These are phyloP conservation scores for Axis porcinus DNA, from an alignment of 2,113 vertebrate species.

Conservation along the genomic window DNA sequence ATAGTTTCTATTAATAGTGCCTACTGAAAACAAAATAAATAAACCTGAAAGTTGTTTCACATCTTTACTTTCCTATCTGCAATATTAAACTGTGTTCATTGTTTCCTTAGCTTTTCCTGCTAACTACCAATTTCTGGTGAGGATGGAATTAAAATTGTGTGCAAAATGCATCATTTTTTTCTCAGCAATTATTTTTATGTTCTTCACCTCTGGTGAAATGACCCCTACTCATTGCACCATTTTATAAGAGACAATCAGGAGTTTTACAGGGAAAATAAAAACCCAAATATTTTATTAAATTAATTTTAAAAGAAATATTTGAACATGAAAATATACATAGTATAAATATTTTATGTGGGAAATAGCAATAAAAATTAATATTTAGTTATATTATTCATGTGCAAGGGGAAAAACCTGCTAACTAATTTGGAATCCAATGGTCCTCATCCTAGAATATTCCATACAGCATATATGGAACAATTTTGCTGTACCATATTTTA, in stretches of 20 bases:
- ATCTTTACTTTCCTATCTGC: constrained; percentile 69
- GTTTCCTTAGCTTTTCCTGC: constrained; percentile 76
- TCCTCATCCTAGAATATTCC: constrained; percentile 16
- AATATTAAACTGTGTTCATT: constrained; percentile 75
- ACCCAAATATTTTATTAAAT: constrained; percentile 77
- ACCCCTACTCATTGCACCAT: constrained; percentile 72
- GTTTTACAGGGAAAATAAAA: constrained; percentile 66
- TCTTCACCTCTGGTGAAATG: constrained; percentile 80
- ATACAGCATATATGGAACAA: constrained; percentile 37
- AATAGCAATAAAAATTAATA: constrained; percentile 58
- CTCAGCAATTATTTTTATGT: constrained; percentile 73
- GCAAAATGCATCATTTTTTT: constrained; percentile 76
- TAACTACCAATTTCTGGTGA: constrained; percentile 77
- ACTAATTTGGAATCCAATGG: constrained; percentile 38
- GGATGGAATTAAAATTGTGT: constrained; percentile 73
- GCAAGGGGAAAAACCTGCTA: constrained; percentile 20
- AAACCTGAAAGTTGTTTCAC: constrained; percentile 62
- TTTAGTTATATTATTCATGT: constrained; percentile 69
- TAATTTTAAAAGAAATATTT: constrained; percentile 77
- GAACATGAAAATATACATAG: constrained; percentile 69
- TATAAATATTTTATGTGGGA: constrained; percentile 67
- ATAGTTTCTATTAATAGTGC: constrained; percentile 3
- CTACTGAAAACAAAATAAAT: constrained; percentile 18
- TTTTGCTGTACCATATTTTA: constrained; percentile 61
- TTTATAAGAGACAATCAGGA: constrained; percentile 73